Evolutionary conservation across 1,140 invertebrate genomes (phyloP).

Genomic region (Diachasma alloeum): DNA sequence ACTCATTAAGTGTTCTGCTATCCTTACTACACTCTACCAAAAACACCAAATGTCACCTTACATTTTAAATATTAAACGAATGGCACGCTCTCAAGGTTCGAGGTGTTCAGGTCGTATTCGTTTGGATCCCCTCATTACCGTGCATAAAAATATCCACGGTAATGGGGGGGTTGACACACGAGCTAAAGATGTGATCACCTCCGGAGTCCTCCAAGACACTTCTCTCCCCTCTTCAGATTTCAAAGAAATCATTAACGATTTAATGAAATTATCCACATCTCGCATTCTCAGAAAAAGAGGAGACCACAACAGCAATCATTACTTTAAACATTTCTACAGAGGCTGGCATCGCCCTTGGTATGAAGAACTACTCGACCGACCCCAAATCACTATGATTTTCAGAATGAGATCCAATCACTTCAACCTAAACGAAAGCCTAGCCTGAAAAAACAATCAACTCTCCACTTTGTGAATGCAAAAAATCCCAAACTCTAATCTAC

Average conservation of each 20-base stretch:
- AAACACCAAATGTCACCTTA: neutral
- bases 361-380: neutral
- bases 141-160: too few species aligned
- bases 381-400: neutral
- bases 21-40: neutral
- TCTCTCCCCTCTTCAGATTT: too few species aligned
- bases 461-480: too few species aligned
- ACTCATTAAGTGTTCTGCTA: neutral
- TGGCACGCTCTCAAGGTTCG: neutral
- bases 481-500: too few species aligned
- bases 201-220: too few species aligned
- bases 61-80: neutral
- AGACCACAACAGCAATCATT: too few species aligned
- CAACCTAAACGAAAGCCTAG: too few species aligned
- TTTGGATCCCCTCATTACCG: neutral
- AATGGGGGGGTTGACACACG: too few species aligned
- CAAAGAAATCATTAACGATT: neutral
- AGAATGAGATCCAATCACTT: too few species aligned
- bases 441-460: too few species aligned
- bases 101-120: neutral
- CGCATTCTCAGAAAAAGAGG: neutral
- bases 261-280: neutral
- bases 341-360: neutral
- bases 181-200: too few species aligned
- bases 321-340: neutral